phyloP scores from a whole-genome alignment of 30 jellyfish, hydroid and myxozoan genomes.

The Turritopsis dohrnii region DNA sequence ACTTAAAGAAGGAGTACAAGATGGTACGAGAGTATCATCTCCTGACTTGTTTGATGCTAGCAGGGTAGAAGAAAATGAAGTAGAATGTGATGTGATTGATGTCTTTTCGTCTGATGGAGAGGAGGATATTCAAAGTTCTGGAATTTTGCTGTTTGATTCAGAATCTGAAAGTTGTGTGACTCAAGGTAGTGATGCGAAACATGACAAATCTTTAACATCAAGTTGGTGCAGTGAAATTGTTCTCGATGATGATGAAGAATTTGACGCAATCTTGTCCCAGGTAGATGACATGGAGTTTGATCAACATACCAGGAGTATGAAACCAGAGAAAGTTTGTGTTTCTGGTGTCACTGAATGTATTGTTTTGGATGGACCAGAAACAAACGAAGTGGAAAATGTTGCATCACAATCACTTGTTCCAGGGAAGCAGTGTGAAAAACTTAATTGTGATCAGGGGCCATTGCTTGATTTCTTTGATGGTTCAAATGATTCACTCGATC shows the following conservation, averaged over 20 bases:
- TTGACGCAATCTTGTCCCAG: background rate
- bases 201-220: background rate
- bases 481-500: background rate
- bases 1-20: too few species aligned
- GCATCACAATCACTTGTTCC: background rate
- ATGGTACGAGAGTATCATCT: background rate
- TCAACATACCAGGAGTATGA: background rate
- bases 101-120: background rate
- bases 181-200: background rate
- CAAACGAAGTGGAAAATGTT: background rate
- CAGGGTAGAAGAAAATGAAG: too few species aligned
- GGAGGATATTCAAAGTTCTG: background rate
- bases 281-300: background rate
- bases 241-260: constrained; percentile 16
- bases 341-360: background rate
- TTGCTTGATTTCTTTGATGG: background rate
- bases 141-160: background rate
- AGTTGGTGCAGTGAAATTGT: background rate
- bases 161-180: background rate
- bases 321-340: background rate
- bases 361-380: background rate
- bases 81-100: background rate
- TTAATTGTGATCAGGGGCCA: background rate
- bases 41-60: background rate
- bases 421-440: background rate